phyloP scores from a whole-genome alignment of 2,797 vertebrate genomes.

The Australoheros facetus region DNA sequence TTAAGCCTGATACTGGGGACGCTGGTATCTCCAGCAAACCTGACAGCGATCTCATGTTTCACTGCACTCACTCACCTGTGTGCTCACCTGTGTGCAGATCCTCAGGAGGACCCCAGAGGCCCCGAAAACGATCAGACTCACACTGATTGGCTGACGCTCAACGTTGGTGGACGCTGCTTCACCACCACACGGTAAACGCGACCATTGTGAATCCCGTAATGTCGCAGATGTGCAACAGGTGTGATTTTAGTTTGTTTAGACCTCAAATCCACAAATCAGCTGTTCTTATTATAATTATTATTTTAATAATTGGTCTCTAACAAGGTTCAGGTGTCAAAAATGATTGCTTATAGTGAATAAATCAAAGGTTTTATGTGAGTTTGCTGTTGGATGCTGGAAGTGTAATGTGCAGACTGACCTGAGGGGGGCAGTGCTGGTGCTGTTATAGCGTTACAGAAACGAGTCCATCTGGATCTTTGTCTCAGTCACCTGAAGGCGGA shows the following conservation, averaged over 20 bases:
- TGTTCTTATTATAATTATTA: background rate
- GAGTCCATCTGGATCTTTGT: too few relatives aligned
- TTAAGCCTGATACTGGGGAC: background rate
- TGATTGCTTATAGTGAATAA: background rate
- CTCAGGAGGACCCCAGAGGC: constrained; percentile 75
- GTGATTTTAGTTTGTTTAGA: background rate
- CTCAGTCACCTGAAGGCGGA: background rate
- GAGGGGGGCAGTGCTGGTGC: too few relatives aligned
- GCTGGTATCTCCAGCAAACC: background rate
- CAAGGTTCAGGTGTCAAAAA: background rate
- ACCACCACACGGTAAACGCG: constrained; percentile 87
- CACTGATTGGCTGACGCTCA: constrained; percentile 92
- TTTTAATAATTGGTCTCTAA: background rate
- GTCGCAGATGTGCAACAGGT: too few relatives aligned
- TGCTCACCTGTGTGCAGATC: constrained; percentile 46
- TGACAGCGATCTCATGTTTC: background rate
- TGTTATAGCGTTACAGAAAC: too few relatives aligned
- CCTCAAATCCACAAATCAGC: too few relatives aligned
- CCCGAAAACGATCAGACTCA: constrained; percentile 77
- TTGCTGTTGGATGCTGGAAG: background rate
- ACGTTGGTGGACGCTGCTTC: constrained; percentile 90
- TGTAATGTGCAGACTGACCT: background rate
- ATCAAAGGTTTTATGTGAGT: too few relatives aligned
- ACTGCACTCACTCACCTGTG: background rate
- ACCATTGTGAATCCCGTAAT: background rate